Percentiles rank a stretch among this genome's conserved stretches.
phyloP scores from a whole-genome alignment of 2,797 vertebrate species.

The Chelidonichthys spinosus region DNA sequence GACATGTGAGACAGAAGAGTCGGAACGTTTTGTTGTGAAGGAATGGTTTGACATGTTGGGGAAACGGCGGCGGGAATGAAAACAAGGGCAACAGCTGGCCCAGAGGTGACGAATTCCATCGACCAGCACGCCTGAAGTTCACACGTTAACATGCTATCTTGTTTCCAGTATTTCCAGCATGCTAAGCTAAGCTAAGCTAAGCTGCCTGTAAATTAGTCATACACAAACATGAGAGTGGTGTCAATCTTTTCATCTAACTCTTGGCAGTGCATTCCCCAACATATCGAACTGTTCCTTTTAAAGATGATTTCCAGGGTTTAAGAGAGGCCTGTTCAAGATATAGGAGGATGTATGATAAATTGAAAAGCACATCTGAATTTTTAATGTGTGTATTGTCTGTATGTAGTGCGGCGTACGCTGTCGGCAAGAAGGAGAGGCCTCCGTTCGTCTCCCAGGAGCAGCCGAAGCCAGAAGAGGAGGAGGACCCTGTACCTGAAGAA shows the following conservation, averaged over 20 bases:
- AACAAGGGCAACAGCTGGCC: neutral
- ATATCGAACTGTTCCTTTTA: too few relatives aligned
- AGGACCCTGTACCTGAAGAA: slow-evolving; percentile 92
- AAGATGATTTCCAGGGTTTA: too few relatives aligned
- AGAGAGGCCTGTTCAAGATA: too few relatives aligned
- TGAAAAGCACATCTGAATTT: neutral
- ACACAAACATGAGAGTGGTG: too few relatives aligned
- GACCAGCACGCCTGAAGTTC: neutral
- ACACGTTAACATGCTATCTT: neutral
- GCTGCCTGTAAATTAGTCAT: neutral
- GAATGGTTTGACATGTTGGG: neutral
- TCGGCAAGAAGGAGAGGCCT: slow-evolving; percentile 97
- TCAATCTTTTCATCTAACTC: too few relatives aligned
- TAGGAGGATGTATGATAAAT: neutral
- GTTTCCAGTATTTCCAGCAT: neutral
- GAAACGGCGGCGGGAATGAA: neutral
- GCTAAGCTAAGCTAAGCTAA: neutral
- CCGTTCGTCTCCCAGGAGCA: slow-evolving; percentile 90
- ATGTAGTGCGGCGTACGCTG: slow-evolving; percentile 92
- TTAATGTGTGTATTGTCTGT: neutral
- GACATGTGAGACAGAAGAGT: slow-evolving; percentile 90
- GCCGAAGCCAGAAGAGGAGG: slow-evolving; percentile 86
- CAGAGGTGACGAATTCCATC: neutral
- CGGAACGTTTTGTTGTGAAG: neutral
- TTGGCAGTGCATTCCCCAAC: too few relatives aligned